phyloP scores from a whole-genome alignment of 2,888 invertebrate genomes.

The Leptinotarsa rubiginosa region DNA sequence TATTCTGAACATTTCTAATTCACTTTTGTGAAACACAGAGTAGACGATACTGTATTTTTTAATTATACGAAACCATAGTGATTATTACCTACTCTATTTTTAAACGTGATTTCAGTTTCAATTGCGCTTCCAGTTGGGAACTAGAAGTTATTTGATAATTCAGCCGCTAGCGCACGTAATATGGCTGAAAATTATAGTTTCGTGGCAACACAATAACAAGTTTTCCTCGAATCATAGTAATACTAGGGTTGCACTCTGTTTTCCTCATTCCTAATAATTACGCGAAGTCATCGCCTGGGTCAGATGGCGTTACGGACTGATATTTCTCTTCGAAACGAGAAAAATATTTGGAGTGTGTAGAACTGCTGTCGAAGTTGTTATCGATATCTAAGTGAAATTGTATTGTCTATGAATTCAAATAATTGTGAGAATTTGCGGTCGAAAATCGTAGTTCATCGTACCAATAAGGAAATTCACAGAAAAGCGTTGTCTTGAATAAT shows the following conservation, averaged over 20 bases:
- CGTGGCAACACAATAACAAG: constrained; percentile 44
- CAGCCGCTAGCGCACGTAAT: constrained; percentile 37
- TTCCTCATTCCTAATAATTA: not conserved
- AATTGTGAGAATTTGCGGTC: too few species aligned
- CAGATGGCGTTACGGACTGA: not conserved
- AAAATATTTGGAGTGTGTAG: too few species aligned
- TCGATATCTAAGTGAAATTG: too few species aligned
- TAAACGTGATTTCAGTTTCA: constrained; percentile 15
- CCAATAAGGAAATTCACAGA: too few species aligned
- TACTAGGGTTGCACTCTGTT: not conserved
- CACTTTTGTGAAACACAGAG: too few species aligned
- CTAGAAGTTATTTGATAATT: constrained; percentile 40
- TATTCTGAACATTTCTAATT: too few species aligned
- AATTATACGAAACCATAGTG: not conserved
- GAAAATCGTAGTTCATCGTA: too few species aligned
- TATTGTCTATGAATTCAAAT: too few species aligned
- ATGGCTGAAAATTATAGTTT: constrained; percentile 40
- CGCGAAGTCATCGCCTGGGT: not conserved
- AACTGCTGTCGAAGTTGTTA: too few species aligned
- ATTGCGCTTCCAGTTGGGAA: constrained; percentile 30
- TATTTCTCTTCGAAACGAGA: not conserved
- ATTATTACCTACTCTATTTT: not conserved
- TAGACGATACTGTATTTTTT: too few species aligned
- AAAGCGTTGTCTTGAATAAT: too few species aligned
- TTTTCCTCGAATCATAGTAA: constrained; percentile 36